Evolutionary conservation across 2,888 invertebrate genomes (phyloP).

Genomic region (Stenichneumon culpator): DNA sequence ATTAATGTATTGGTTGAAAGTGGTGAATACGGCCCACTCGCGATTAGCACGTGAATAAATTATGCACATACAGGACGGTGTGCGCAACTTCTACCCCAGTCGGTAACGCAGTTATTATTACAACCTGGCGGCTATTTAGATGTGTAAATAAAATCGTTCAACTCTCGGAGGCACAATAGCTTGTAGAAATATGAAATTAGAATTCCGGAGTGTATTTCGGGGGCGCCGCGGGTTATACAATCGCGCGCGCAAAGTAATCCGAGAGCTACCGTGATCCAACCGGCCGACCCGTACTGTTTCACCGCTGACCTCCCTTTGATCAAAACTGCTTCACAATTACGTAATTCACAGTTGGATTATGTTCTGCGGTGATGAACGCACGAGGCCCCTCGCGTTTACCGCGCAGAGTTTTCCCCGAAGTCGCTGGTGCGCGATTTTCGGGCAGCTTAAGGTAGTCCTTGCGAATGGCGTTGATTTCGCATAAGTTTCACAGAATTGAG

Average conservation of each 20-base stretch:
- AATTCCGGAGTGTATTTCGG: conserved; percentile 56
- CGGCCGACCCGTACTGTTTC: conserved; percentile 40
- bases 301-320: conserved; percentile 65
- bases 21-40: background rate
- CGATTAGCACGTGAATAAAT: too few relatives aligned
- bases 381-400: background rate
- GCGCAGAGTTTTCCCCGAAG: conserved; percentile 19
- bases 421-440: conserved; percentile 1
- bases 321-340: conserved; percentile 65
- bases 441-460: background rate
- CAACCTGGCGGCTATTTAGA: background rate
- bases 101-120: too few relatives aligned
- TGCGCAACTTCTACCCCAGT: too few relatives aligned
- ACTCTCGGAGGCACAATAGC: background rate
- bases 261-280: conserved; percentile 31
- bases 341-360: conserved; percentile 64
- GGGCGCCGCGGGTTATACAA: conserved; percentile 52
- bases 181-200: conserved; percentile 44
- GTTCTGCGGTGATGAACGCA: conserved; percentile 26
- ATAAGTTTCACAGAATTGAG: too few relatives aligned
- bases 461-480: too few relatives aligned
- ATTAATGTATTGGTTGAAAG: background rate
- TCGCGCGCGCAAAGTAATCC: conserved; percentile 33
- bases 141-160: background rate
- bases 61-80: too few relatives aligned